phyloP scores from a whole-genome alignment of 2,797 vertebrate species.

The Sparus aurata region DNA sequence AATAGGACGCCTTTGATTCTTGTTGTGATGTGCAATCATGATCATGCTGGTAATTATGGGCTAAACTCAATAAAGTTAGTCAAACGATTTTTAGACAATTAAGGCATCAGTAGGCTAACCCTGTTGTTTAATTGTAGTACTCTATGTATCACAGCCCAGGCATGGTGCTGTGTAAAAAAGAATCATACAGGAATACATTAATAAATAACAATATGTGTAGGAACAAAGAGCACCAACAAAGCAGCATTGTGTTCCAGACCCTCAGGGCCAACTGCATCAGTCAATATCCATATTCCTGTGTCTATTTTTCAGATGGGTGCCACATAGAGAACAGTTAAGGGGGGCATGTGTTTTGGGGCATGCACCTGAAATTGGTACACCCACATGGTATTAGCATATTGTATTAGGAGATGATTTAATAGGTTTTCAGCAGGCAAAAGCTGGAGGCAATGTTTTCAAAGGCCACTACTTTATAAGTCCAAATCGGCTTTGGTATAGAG shows the following conservation, averaged over 20 bases:
- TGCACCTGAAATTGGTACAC: not conserved
- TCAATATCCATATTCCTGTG: not conserved
- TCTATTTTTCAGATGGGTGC: not conserved
- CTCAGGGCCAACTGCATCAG: not conserved
- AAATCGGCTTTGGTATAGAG: not conserved
- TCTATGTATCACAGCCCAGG: too few species aligned
- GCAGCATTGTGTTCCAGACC: not conserved
- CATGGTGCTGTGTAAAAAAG: not conserved
- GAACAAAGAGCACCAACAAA: not conserved
- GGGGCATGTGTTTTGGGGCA: not conserved
- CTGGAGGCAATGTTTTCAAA: not conserved
- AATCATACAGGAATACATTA: not conserved
- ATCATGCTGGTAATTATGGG: too few species aligned
- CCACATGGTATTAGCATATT: not conserved
- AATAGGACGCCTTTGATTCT: conserved; percentile 11
- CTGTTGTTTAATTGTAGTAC: too few species aligned
- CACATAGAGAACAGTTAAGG: not conserved
- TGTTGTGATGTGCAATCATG: conserved; percentile 5
- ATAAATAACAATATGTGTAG: not conserved
- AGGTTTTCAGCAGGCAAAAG: not conserved
- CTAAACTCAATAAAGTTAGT: too few species aligned
- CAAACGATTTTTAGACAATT: too few species aligned
- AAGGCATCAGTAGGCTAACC: too few species aligned
- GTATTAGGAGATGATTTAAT: not conserved
- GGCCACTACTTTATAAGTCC: not conserved